phyloP scores from a whole-genome alignment of 2,888 invertebrate genomes.

The Epinotia brunnichana region DNA sequence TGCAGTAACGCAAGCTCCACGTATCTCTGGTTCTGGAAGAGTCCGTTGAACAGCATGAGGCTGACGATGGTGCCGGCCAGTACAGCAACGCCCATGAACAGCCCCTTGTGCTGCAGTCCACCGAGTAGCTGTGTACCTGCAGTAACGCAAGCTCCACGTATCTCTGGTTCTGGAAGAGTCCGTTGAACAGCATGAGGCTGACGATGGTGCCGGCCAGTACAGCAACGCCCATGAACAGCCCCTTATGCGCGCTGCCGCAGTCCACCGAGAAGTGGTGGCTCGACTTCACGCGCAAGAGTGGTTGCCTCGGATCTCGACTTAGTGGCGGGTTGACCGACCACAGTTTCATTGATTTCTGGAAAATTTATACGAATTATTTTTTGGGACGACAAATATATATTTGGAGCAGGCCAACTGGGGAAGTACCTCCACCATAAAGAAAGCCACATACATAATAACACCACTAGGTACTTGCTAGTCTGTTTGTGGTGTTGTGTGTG shows the following conservation, averaged over 20 bases:
- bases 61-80: slow-evolving; percentile 88
- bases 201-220: slow-evolving; percentile 88
- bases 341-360: slow-evolving; percentile 58
- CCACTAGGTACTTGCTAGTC: no score
- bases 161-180: slow-evolving; percentile 81
- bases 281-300: slow-evolving; percentile 67
- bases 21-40: slow-evolving; percentile 81
- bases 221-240: slow-evolving; percentile 86
- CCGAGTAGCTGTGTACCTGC: slow-evolving; percentile 67
- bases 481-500: no score
- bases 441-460: no score
- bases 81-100: slow-evolving; percentile 86
- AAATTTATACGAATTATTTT: background rate
- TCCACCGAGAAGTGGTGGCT: slow-evolving; percentile 87
- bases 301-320: slow-evolving; percentile 53
- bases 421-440: no score
- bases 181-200: slow-evolving; percentile 88
- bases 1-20: slow-evolving; percentile 85
- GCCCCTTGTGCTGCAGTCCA: slow-evolving; percentile 87
- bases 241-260: slow-evolving; percentile 89
- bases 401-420: no score
- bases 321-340: slow-evolving; percentile 41
- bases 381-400: background rate
- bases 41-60: slow-evolving; percentile 88
- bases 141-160: slow-evolving; percentile 85